Evolutionary conservation across 2,888 invertebrate genomes (phyloP).

Genomic region (Pemphredon lugubris): DNA sequence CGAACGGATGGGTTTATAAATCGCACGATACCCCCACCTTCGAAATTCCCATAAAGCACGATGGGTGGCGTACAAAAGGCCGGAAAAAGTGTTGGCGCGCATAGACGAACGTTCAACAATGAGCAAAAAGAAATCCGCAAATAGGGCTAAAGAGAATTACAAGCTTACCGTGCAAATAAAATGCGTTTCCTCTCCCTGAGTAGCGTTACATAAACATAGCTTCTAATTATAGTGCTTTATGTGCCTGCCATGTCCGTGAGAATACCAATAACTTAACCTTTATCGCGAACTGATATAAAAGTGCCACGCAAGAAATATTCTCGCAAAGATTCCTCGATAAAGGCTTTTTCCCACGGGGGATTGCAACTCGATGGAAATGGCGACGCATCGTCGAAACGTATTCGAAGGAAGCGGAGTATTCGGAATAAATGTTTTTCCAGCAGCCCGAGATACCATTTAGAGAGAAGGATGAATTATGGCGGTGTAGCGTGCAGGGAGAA

Average conservation of each 20-base stretch:
- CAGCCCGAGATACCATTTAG: conserved; percentile 19
- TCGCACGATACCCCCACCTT: no score
- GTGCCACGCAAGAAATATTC: neutral
- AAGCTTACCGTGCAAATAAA: conserved; percentile 11
- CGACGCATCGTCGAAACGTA: neutral
- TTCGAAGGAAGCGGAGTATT: neutral
- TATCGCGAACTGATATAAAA: neutral
- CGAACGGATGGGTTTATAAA: no score
- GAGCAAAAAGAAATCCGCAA: conserved; percentile 5
- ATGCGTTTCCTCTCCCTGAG: conserved; percentile 8
- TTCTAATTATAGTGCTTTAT: conserved; percentile 6
- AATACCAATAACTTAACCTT: conserved; percentile 7
- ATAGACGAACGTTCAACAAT: no score
- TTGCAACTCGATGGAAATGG: neutral
- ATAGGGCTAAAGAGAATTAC: neutral
- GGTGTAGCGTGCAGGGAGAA: neutral
- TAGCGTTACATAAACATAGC: conserved; percentile 4
- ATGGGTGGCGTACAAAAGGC: no score
- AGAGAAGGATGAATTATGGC: neutral
- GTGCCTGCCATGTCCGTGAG: conserved; percentile 5
- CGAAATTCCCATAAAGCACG: no score
- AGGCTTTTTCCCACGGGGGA: neutral
- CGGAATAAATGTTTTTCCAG: conserved; percentile 21
- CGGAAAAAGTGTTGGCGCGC: no score
- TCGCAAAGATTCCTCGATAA: neutral